Percentiles rank a stretch among this genome's conserved stretches.
Conservation (phyloP, 2,888 invertebrate genomes). For the Pherbina coryleti region DNA sequence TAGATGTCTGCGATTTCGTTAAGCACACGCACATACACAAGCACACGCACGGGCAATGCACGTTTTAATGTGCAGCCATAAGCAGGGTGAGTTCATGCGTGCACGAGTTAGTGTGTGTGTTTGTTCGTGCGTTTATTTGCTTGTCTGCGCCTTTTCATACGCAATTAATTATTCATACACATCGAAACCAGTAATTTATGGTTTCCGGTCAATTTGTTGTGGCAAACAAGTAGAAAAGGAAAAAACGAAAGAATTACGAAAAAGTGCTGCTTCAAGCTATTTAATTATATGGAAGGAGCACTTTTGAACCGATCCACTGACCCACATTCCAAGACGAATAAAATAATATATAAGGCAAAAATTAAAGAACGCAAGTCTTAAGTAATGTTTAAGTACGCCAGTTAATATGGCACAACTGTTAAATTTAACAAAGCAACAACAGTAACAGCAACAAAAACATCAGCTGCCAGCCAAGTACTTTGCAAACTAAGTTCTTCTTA, state of each 20-base stretch:
- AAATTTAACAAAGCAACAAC: not conserved
- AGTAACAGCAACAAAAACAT: not conserved
- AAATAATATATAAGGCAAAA: not conserved
- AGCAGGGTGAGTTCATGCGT: not conserved
- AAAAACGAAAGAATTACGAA: not conserved
- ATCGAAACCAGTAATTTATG: conserved; percentile 21
- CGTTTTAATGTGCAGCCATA: conserved; percentile 5
- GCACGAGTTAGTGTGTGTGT: not conserved
- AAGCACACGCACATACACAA: conserved; percentile 38
- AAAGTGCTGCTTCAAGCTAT: not conserved
- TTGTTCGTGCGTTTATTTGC: not conserved
- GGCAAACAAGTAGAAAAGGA: not conserved
- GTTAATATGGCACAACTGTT: not conserved
- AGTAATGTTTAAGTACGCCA: not conserved
- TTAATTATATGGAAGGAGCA: not conserved
- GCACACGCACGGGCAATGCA: conserved; percentile 45
- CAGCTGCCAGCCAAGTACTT: not conserved
- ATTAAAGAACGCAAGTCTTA: not conserved
- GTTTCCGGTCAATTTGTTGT: conserved; percentile 28
- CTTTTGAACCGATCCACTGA: not conserved
- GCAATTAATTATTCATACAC: conserved; percentile 24
- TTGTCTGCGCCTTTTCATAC: conserved; percentile 23
- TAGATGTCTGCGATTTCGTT: not conserved
- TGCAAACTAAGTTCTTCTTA: not conserved
- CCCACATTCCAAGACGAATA: not conserved